Percentiles rank a stretch among this genome's conserved stretches.
Conservation (phyloP, 1,140 invertebrate species). For the Eupeodes corollae region DNA sequence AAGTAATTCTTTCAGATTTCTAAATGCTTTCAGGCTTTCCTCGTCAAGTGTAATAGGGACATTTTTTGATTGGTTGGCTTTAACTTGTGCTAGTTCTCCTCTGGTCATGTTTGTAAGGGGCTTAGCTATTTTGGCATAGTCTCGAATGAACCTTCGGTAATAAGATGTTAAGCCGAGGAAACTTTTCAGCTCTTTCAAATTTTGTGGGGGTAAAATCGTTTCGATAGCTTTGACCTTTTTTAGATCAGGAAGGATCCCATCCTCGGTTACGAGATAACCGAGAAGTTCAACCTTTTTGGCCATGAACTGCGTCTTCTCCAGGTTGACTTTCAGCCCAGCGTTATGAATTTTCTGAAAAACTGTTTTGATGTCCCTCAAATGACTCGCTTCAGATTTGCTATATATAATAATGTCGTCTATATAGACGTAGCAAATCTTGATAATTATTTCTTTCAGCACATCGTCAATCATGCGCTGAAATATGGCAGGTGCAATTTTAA, state of each 20-base stretch:
- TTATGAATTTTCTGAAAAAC: background rate
- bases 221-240: constrained; percentile 2
- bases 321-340: background rate
- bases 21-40: constrained; percentile 22
- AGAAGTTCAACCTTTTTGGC: background rate
- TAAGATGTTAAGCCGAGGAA: constrained; percentile 2
- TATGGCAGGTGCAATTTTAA: background rate
- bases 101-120: too few relatives aligned
- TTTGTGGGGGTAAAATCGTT: background rate
- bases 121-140: constrained; percentile 2
- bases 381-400: background rate
- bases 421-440: background rate
- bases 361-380: background rate
- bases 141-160: constrained; percentile 1
- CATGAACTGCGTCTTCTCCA: constrained; percentile 1
- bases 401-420: background rate
- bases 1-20: constrained; percentile 32
- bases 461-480: background rate
- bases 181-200: constrained; percentile 4
- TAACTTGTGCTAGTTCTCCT: constrained; percentile 1
- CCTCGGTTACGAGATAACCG: background rate
- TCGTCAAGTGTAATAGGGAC: background rate
- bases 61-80: constrained; percentile 7
- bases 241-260: constrained; percentile 1
- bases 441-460: background rate